Evolutionary conservation across 2,888 invertebrate species (phyloP).

Genomic region (Clostera curtula): DNA sequence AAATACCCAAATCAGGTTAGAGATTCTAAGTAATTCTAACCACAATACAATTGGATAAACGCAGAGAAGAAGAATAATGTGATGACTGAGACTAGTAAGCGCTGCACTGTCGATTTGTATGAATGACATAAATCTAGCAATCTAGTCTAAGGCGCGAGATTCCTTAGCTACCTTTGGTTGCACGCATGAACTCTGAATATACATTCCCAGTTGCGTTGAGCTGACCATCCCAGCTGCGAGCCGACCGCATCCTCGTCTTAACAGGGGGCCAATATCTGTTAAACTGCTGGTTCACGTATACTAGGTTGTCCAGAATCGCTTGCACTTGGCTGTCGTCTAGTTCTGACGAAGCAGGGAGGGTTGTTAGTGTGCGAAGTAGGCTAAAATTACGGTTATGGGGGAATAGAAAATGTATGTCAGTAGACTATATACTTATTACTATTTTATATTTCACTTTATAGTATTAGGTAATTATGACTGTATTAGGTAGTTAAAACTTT

Average conservation of each 20-base stretch:
- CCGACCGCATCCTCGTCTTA: constrained; percentile 31
- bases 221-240: constrained; percentile 51
- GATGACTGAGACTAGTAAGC: too few species aligned
- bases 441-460: too few species aligned
- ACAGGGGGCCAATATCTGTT: constrained; percentile 58
- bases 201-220: constrained; percentile 47
- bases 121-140: constrained; percentile 21
- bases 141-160: constrained; percentile 35
- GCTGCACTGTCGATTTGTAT: too few species aligned
- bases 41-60: too few species aligned
- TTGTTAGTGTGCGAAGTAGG: constrained; percentile 49
- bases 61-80: too few species aligned
- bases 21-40: too few species aligned
- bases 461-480: too few species aligned
- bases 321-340: constrained; percentile 60
- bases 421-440: too few species aligned
- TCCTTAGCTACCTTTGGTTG: constrained; percentile 56
- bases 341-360: constrained; percentile 54
- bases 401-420: too few species aligned
- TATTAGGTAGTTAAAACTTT: too few species aligned
- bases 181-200: constrained; percentile 52
- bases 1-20: too few species aligned
- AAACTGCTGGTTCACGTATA: constrained; percentile 47
- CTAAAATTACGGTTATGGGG: constrained; percentile 14
- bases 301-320: constrained; percentile 59